Base-by-base conservation (phyloP, 2,888 invertebrate genomes). In the Cepaea hortensis region DNA sequence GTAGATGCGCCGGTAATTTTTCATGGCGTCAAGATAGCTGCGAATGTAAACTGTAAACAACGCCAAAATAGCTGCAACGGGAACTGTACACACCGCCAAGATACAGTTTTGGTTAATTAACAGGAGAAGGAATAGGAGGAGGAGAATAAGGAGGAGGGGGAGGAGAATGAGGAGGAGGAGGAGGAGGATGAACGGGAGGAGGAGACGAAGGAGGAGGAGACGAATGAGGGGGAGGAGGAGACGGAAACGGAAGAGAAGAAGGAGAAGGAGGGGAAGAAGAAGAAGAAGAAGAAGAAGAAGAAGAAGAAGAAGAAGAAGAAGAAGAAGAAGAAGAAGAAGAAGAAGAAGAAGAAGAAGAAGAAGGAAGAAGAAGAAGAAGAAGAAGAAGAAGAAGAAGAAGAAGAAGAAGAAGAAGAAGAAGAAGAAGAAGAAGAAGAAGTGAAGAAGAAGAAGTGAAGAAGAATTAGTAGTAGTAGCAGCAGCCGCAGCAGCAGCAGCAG, bases 121-220 rank as follows among this genome's bases (percentile, higher is more conserved):
- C 35, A 81, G 62, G 20, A 6, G n/a, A 2, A 6, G 81, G 76
- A 50, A 77, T 61, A 88, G 85, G 76, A 23, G 76, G 76, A 84
- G 75, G 76, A 76, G 76, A 48, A 76, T 76, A 84, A 20, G 76
- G 76, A 76, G 76, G 50, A 76, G 50, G 61, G 62, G 50, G 11
- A 76, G 50, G 95, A 84, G 84, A 76, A 20, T 2, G 61, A 76
- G 84, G 76, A 76, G 9, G 4, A 92, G 46, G 61, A 76, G n/a
- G n/a, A 81, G 81, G 23, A 15, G n/a, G 23, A 61, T 15, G n/a
- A 35, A 13, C 3, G 15, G 68, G 15, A n/a, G 20, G 13, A 68
- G 18, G 5, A 68, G 68, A 68, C 11, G 18, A 20, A n/a, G n/a
- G 18, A 68, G 2, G 13, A 68, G 68, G 18, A 18, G 15, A n/a